A percentile compares a stretch with the other conserved stretches of the same genome.
Conservation (phyloP, 2,797 vertebrate species). For the Zalophus californianus region DNA sequence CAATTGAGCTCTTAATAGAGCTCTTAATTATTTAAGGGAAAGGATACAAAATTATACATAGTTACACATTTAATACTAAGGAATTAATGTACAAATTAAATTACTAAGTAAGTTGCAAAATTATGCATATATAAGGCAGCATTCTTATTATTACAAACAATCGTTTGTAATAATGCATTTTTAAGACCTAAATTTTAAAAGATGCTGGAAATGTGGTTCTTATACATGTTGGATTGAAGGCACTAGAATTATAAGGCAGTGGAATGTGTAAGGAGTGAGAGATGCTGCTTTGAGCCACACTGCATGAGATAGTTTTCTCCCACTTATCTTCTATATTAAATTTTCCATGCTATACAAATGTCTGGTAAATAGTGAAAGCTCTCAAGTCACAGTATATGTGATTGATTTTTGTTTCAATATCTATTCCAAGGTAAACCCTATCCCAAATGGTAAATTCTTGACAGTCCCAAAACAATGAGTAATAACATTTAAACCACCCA, state of each 20-base stretch:
- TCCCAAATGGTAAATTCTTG: background rate
- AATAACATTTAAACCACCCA: background rate
- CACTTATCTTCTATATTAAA: background rate
- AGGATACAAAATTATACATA: background rate
- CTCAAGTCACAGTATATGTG: background rate
- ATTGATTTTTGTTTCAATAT: background rate
- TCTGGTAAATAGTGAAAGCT: background rate
- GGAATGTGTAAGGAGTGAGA: background rate
- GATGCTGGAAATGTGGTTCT: background rate
- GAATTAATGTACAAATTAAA: background rate
- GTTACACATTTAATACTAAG: constrained; percentile 2
- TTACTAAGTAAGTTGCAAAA: background rate
- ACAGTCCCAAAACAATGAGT: background rate
- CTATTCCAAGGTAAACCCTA: background rate
- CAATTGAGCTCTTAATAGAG: background rate
- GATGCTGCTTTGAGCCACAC: background rate
- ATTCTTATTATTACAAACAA: background rate
- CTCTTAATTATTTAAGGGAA: constrained; percentile 25
- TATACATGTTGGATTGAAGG: background rate
- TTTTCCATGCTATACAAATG: background rate
- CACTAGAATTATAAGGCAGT: background rate
- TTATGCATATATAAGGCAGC: background rate
- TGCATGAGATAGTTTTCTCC: background rate
- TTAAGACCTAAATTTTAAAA: background rate
- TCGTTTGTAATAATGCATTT: background rate